Evolutionary conservation across 2,888 invertebrate species (phyloP).

Genomic region (Drosophila rubida): DNA sequence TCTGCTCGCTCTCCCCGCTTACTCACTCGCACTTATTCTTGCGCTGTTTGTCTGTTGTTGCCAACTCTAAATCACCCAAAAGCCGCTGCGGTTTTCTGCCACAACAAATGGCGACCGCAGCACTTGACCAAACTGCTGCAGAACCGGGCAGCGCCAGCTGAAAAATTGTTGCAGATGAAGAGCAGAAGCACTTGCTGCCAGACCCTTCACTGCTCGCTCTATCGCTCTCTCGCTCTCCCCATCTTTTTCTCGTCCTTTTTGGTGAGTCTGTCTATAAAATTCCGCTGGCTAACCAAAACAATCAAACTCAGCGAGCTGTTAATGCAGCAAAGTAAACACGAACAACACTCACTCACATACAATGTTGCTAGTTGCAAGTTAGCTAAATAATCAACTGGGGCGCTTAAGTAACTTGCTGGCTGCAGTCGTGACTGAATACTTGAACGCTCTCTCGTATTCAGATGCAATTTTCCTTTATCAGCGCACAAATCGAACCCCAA

Average conservation of each 20-base stretch:
- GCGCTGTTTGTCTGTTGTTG: constrained; percentile 25
- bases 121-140: constrained; percentile 60
- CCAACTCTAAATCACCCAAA: constrained; percentile 55
- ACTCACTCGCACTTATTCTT: constrained; percentile 1
- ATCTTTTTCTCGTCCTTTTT: not conserved
- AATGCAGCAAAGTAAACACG: constrained; percentile 54
- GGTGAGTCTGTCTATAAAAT: constrained; percentile 6
- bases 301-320: constrained; percentile 53
- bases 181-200: constrained; percentile 7
- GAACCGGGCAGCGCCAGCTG: constrained; percentile 23
- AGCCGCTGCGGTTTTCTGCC: constrained; percentile 70
- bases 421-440: constrained; percentile 3
- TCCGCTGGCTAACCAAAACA: constrained; percentile 29
- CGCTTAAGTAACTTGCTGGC: not conserved
- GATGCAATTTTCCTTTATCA: constrained; percentile 20
- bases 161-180: constrained; percentile 46
- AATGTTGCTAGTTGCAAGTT: constrained; percentile 27
- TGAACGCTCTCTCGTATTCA: constrained; percentile 24
- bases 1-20: not conserved
- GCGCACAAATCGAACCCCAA: constrained; percentile 19
- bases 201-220: not conserved
- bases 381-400: constrained; percentile 19
- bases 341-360: constrained; percentile 1
- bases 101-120: constrained; percentile 61
- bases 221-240: not conserved